phyloP scores from a whole-genome alignment of 2,113 vertebrate genomes.

The Heteronetta atricapilla region DNA sequence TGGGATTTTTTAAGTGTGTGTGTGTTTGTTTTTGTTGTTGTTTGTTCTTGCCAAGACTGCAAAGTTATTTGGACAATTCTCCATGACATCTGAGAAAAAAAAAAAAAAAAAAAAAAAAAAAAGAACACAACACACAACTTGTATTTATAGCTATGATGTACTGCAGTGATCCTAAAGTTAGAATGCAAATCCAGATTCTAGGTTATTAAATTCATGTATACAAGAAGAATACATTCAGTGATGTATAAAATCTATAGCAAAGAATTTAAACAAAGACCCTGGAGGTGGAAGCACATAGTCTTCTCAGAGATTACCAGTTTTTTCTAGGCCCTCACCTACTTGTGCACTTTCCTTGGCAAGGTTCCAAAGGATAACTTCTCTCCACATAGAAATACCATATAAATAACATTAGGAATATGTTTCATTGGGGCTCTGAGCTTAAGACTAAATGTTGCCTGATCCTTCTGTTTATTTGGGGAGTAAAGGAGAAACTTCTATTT shows the following conservation, averaged over 20 bases:
- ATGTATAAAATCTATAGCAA: not conserved
- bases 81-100: not conserved
- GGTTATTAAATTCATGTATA: not conserved
- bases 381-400: slow-evolving; percentile 3
- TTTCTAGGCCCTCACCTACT: slow-evolving; percentile 2
- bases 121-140: not conserved
- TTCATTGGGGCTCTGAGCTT: not conserved
- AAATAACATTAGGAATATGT: not conserved
- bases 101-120: too few relatives aligned
- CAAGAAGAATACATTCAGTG: not conserved
- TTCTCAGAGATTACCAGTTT: not conserved
- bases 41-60: not conserved
- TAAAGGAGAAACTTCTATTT: not conserved
- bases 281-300: not conserved
- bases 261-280: slow-evolving; percentile 36
- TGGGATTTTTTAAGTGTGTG: not conserved
- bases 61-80: not conserved
- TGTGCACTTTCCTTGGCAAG: not conserved
- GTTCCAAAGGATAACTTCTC: not conserved
- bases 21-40: too few relatives aligned
- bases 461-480: not conserved
- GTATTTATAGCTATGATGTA: not conserved
- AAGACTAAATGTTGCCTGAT: not conserved
- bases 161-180: not conserved
- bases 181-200: not conserved